These are phyloP conservation scores for Latrodectus geometricus DNA, from an alignment of 1,140 invertebrate species.

Conservation along the genomic window DNA sequence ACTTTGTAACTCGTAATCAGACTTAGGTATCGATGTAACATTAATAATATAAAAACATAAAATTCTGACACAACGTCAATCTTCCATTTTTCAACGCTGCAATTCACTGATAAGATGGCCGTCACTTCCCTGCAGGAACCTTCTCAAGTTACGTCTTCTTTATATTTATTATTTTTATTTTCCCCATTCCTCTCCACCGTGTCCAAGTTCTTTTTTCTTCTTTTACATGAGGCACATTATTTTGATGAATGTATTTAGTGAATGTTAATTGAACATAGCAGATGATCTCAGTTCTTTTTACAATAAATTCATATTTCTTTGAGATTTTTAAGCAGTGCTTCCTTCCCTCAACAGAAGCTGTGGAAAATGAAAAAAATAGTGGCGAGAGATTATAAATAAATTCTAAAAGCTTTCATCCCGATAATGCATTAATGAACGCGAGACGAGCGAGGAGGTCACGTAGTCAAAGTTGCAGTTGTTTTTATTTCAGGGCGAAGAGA, in stretches of 20 bases:
- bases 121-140: neutral
- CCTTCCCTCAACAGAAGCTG: neutral
- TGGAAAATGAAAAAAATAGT: neutral
- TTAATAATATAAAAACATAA: neutral
- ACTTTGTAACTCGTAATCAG: too few relatives aligned
- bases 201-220: neutral
- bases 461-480: slow-evolving; percentile 23
- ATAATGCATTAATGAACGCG: slow-evolving; percentile 33
- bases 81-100: neutral
- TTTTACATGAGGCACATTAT: neutral
- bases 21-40: neutral
- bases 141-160: neutral
- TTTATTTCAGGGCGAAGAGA: neutral
- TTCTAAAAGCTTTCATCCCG: neutral
- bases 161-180: neutral
- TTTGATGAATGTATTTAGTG: neutral
- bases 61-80: neutral
- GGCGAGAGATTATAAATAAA: neutral
- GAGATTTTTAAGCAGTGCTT: neutral
- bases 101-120: neutral
- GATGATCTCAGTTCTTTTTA: neutral
- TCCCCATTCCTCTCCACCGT: neutral
- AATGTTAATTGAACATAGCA: neutral
- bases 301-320: slow-evolving; percentile 32
- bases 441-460: slow-evolving; percentile 8